Evolutionary conservation across 2,888 invertebrate genomes (phyloP), one percentile per base, ranked within the genome.

Genomic region (Pyrgus malvae): DNA sequence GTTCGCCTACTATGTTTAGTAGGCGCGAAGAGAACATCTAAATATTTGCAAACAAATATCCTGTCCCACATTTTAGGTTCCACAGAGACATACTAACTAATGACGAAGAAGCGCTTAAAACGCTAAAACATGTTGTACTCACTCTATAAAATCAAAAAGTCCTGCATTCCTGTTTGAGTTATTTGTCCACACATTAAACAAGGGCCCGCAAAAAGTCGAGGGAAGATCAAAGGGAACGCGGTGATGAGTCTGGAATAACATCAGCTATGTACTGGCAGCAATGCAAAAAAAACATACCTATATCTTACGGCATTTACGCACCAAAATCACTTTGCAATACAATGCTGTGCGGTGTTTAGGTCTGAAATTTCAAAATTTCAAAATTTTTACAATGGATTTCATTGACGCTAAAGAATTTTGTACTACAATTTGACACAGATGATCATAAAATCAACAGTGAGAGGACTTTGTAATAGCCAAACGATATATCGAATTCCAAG

Each of bases 111-210:
- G 67, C 76, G 75, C 80, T 80, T 76, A 74, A 81, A 83, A 79
- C 69, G 70, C 69, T 71, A 72, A 76, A 82, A 78, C 74, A 78
- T 72, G 69, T 69, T 75, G 4, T 19, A 21, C 21, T 72, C 71
- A 75, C 65, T 68, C 68, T 80, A 83, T 81, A 80, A 83, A 83
- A 85, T 79, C 75, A 87, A 83, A 86, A 86, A 81, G 76, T 79
- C 67, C 72, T 65, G 73, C 78, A 71, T 77, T 78, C 72, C 79
- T 77, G 80, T 78, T 83, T 83, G 83, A 86, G 81, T 85, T 88
- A 87, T 89, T 87, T 88, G 89, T 89, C 89, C 81, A 86, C 87
- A 75, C 86, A 86, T 87, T 83, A 88, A 84, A 82, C 81, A 72
- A 85, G 82, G 78, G 78, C 78, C 78, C 62, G 77, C 87, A 86